Conservation (phyloP, 2,797 vertebrate genomes). For the Coranthus polyacanthus region DNA sequence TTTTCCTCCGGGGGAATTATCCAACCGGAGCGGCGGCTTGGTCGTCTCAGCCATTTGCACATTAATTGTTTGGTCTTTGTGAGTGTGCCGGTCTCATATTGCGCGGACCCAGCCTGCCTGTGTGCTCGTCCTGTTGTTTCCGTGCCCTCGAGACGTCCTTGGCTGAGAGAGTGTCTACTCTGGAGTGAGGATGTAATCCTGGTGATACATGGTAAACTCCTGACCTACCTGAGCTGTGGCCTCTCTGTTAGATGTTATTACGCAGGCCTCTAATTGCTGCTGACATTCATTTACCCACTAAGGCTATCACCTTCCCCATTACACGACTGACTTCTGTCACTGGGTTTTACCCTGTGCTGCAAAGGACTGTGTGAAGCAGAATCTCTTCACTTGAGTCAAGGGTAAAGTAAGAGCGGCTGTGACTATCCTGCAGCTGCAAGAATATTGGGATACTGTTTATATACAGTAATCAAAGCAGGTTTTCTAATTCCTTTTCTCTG, state of each 20-base stretch:
- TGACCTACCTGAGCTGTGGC: constrained; percentile 75
- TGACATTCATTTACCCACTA: constrained; percentile 86
- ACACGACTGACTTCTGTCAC: constrained; percentile 68
- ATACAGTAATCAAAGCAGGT: constrained; percentile 45
- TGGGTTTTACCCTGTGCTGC: constrained; percentile 44
- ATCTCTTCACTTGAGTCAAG: constrained; percentile 20
- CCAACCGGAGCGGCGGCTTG: constrained; percentile 28
- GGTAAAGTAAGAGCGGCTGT: constrained; percentile 20
- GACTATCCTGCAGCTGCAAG: constrained; percentile 9
- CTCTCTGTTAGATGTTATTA: constrained; percentile 78
- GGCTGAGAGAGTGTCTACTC: constrained; percentile 66
- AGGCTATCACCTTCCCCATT: constrained; percentile 79
- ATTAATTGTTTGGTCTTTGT: constrained; percentile 51
- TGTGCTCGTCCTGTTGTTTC: constrained; percentile 57
- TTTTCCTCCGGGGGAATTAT: constrained; percentile 36
- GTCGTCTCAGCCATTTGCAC: constrained; percentile 40
- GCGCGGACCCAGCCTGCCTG: constrained; percentile 37
- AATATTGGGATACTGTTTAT: constrained; percentile 31
- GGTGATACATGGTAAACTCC: constrained; percentile 82
- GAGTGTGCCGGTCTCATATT: constrained; percentile 35
- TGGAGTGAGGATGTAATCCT: constrained; percentile 76
- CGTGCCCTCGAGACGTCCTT: constrained; percentile 84
- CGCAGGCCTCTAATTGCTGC: constrained; percentile 82
- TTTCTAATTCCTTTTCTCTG: constrained; percentile 43
- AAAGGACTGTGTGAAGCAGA: constrained; percentile 19